A percentile compares a stretch with the other conserved stretches of the same genome.
Evolutionary conservation across 2,113 vertebrate species (phyloP).

Genomic region (Lanius collurio): DNA sequence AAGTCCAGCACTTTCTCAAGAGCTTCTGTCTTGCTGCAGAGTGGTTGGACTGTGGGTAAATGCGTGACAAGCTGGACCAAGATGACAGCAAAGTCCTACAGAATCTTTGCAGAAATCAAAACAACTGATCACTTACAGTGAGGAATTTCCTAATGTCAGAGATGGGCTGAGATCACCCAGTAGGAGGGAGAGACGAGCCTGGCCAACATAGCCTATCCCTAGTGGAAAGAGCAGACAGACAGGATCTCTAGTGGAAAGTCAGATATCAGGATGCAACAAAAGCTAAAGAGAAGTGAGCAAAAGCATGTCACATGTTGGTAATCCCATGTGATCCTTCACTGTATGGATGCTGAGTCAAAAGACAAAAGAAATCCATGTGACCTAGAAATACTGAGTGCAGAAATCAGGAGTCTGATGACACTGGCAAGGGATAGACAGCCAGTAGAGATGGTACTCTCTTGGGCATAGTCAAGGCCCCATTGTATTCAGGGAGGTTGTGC

Average conservation of each 20-base stretch:
- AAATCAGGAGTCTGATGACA: background rate
- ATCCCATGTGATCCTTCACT: background rate
- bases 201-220: background rate
- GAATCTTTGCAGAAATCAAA: background rate
- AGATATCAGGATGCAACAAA: background rate
- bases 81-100: background rate
- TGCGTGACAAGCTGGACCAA: background rate
- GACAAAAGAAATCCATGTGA: background rate
- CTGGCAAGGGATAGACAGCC: background rate
- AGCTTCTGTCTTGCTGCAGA: background rate
- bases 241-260: background rate
- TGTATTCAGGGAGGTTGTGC: background rate
- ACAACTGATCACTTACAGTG: background rate
- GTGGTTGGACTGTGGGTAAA: background rate
- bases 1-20: background rate
- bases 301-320: background rate
- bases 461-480: background rate
- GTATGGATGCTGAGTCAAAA: background rate
- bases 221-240: background rate
- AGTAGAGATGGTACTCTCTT: background rate
- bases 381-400: background rate
- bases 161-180: background rate
- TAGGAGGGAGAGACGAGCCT: background rate
- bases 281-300: background rate
- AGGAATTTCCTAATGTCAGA: background rate